phyloP scores from a whole-genome alignment of 2,797 vertebrate genomes.

The Micrastur ruficollis region DNA sequence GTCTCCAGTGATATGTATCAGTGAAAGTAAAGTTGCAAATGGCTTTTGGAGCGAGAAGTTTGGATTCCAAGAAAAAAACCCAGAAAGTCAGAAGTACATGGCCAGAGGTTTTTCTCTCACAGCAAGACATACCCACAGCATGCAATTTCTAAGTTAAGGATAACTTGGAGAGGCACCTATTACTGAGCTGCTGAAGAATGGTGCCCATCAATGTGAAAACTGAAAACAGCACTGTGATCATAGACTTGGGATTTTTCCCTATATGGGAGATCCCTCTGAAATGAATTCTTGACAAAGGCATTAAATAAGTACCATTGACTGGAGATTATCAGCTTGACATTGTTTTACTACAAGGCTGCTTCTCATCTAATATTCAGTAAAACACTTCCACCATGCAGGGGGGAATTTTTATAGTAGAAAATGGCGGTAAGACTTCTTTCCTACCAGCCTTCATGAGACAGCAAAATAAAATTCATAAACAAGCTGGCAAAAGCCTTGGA shows the following conservation, averaged over 20 bases:
- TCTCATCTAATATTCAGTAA: not conserved
- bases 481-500: not conserved
- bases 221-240: not conserved
- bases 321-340: not conserved
- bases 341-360: not conserved
- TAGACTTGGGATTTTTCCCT: not conserved
- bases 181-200: not conserved
- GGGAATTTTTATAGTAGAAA: not conserved
- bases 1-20: not conserved
- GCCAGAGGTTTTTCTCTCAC: not conserved
- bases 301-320: not conserved
- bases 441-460: not conserved
- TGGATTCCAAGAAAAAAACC: not conserved
- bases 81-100: not conserved
- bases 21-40: not conserved
- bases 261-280: not conserved
- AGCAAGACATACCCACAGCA: accelerated
- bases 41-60: not conserved
- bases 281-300: not conserved
- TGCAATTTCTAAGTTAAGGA: not conserved
- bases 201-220: not conserved
- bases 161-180: not conserved
- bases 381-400: not conserved
- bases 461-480: not conserved
- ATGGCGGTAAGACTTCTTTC: not conserved